A percentile compares a stretch with the other conserved stretches of the same genome.
Evolutionary conservation across 2,888 invertebrate genomes (phyloP).

Genomic region (Hyalella azteca): DNA sequence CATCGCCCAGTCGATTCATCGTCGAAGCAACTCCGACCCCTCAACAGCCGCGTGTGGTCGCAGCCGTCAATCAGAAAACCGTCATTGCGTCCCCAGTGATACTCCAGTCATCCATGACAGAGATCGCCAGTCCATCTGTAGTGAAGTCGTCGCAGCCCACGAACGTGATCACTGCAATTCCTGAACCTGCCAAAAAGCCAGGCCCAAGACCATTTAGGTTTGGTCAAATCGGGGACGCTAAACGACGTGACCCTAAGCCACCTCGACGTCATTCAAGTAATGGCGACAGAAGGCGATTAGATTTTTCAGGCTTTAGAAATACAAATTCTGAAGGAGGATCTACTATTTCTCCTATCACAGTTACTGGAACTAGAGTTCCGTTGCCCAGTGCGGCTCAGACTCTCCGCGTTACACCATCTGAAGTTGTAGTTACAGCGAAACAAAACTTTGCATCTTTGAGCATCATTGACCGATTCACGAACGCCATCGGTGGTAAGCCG

Average conservation of each 20-base stretch:
- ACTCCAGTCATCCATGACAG: conserved; percentile 8
- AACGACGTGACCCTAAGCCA: not conserved
- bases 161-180: conserved; percentile 46
- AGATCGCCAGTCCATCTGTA: not conserved
- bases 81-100: conserved; percentile 39
- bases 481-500: conserved; percentile 50
- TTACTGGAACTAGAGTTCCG: conserved; percentile 31
- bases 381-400: not conserved
- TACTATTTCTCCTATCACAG: conserved; percentile 50
- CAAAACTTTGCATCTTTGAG: conserved; percentile 53
- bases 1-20: conserved; percentile 7
- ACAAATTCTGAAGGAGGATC: conserved; percentile 39
- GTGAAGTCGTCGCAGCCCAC: conserved; percentile 23
- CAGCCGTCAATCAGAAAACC: conserved; percentile 25
- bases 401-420: conserved; percentile 41
- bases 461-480: conserved; percentile 50
- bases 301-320: not conserved
- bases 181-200: conserved; percentile 6
- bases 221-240: not conserved
- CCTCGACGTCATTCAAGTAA: not conserved
- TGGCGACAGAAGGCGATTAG: conserved; percentile 42
- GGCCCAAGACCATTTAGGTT: conserved; percentile 9
- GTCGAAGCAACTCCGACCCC: conserved; percentile 11
- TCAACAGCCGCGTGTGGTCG: not conserved
- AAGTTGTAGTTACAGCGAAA: conserved; percentile 52